phyloP scores from a whole-genome alignment of 1,140 invertebrate genomes.

The Andrena cerasifolii region DNA sequence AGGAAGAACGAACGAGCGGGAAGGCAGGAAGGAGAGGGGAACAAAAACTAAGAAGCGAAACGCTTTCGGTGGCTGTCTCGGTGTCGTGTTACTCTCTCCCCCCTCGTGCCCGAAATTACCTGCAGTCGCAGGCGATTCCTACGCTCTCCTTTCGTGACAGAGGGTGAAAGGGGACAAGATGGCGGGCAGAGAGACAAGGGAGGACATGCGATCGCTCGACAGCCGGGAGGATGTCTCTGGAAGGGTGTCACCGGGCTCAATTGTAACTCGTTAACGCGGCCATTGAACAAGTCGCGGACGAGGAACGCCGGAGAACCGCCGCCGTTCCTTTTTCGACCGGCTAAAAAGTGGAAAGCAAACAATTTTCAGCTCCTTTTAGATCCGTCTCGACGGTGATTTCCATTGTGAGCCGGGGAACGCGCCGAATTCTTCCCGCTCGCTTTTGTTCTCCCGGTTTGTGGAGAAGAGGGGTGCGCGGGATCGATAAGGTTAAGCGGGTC shows the following conservation, averaged over 20 bases:
- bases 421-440: neutral
- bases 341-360: constrained; percentile 21
- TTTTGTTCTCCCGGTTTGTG: neutral
- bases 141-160: neutral
- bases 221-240: constrained; percentile 21
- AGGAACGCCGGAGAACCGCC: constrained; percentile 2
- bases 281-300: constrained; percentile 44
- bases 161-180: constrained; percentile 16
- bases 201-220: constrained; percentile 35
- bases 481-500: neutral
- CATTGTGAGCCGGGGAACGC: constrained; percentile 3
- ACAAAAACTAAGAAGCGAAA: constrained; percentile 27
- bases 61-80: constrained; percentile 30
- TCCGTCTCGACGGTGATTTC: neutral
- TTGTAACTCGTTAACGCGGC: constrained; percentile 64
- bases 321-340: neutral
- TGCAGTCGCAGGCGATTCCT: constrained; percentile 37
- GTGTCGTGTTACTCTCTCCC: constrained; percentile 36
- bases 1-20: constrained; percentile 29
- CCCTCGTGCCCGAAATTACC: constrained; percentile 44
- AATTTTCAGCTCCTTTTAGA: constrained; percentile 8
- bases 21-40: neutral
- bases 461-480: neutral
- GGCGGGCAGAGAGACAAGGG: constrained; percentile 26
- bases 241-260: constrained; percentile 52